A percentile compares a stretch with the other conserved stretches of the same genome.
These are phyloP conservation scores for Kradibia gibbosae DNA, from an alignment of 1,140 invertebrate species.

Conservation along the genomic window DNA sequence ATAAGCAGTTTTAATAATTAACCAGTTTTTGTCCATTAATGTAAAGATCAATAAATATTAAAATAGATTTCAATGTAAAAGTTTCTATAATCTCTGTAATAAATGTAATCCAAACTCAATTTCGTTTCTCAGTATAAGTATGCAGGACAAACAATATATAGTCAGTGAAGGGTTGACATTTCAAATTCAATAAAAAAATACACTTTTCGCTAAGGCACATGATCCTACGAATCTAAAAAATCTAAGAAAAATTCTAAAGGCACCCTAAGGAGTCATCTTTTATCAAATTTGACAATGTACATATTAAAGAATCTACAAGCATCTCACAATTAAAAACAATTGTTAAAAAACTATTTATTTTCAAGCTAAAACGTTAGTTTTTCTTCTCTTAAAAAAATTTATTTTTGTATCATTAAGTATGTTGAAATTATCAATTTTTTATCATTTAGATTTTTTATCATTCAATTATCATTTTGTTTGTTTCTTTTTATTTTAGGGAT, in stretches of 20 bases:
- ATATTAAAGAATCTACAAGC: slow-evolving; percentile 36
- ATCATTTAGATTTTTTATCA: not conserved
- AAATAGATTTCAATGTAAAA: slow-evolving; percentile 28
- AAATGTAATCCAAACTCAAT: not conserved
- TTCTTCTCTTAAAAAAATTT: slow-evolving; percentile 4
- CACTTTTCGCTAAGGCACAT: slow-evolving; percentile 63
- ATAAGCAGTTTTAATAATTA: not conserved
- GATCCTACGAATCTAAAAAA: slow-evolving; percentile 56
- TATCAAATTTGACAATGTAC: slow-evolving; percentile 36
- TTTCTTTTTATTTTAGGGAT: slow-evolving; percentile 40
- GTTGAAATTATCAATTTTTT: not conserved
- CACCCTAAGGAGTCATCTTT: slow-evolving; percentile 59
- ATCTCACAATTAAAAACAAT: slow-evolving; percentile 5
- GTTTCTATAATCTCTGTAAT: slow-evolving; percentile 25
- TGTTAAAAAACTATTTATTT: slow-evolving; percentile 2
- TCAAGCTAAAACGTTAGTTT: not conserved
- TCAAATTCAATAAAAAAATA: slow-evolving; percentile 19
- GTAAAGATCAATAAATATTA: not conserved
- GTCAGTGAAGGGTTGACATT: slow-evolving; percentile 2
- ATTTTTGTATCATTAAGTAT: not conserved
- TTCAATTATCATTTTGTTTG: slow-evolving; percentile 3
- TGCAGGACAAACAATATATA: slow-evolving; percentile 3
- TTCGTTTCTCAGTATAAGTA: not conserved
- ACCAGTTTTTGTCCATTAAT: not conserved
- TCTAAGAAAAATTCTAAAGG: slow-evolving; percentile 65